phyloP scores from a whole-genome alignment of 2,113 vertebrate genomes.

The Calonectris borealis region DNA sequence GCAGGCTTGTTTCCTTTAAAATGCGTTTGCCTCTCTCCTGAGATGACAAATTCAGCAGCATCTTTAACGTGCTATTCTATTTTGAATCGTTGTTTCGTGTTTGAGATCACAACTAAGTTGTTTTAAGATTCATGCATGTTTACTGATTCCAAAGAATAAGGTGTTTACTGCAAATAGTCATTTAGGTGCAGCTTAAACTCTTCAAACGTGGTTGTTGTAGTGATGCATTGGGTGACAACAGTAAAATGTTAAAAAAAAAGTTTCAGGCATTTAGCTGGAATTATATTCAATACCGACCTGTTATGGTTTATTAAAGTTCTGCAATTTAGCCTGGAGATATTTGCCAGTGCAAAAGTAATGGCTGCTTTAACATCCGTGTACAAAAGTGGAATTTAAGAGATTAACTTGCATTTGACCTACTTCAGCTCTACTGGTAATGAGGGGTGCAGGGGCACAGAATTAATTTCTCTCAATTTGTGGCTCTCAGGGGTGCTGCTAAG shows the following conservation, averaged over 20 bases:
- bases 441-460: constrained; percentile 82
- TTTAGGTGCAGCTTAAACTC: not conserved
- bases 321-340: constrained; percentile 66
- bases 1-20: constrained; percentile 13
- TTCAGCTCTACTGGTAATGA: constrained; percentile 83
- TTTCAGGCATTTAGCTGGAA: constrained; percentile 42
- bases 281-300: constrained; percentile 47
- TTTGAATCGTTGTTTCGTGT: not conserved
- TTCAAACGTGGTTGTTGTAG: not conserved
- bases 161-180: not conserved
- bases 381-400: constrained; percentile 83
- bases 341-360: constrained; percentile 65
- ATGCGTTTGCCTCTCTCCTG: not conserved
- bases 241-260: not conserved
- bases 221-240: not conserved
- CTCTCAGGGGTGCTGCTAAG: constrained; percentile 82
- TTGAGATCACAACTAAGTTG: not conserved
- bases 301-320: constrained; percentile 70
- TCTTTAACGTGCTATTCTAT: not conserved
- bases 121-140: not conserved
- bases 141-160: not conserved
- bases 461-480: constrained; percentile 86
- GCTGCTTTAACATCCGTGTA: constrained; percentile 72
- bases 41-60: not conserved
- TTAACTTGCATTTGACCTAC: constrained; percentile 87